Percentiles rank a stretch among this genome's conserved stretches.
Conservation (phyloP, 2,113 vertebrate species). For the Ginglymostoma cirratum region DNA sequence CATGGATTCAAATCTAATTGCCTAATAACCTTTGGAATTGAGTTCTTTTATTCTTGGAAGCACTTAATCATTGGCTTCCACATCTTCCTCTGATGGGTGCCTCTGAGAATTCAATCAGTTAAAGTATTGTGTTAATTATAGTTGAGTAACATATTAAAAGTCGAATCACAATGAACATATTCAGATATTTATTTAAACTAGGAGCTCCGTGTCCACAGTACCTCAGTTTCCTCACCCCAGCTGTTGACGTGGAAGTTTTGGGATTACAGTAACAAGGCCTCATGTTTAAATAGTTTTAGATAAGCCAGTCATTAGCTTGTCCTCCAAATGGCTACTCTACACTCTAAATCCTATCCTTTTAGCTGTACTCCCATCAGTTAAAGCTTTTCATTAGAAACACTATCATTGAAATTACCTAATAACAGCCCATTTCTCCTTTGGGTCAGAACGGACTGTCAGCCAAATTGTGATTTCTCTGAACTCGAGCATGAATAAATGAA, state of each 20-base stretch:
- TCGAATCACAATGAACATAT: not conserved
- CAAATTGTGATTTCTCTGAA: not conserved
- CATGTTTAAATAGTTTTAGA: not conserved
- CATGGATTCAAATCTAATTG: not conserved
- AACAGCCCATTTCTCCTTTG: not conserved
- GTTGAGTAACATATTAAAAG: not conserved
- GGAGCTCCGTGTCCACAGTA: not conserved
- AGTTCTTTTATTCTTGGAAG: not conserved
- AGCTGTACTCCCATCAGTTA: not conserved
- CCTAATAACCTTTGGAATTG: not conserved
- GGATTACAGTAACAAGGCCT: not conserved
- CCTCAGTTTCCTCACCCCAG: not conserved
- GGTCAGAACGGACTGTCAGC: not conserved
- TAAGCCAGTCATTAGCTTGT: not conserved
- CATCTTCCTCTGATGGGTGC: not conserved
- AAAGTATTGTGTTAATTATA: not conserved
- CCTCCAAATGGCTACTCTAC: too few species aligned
- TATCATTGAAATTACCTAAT: not conserved
- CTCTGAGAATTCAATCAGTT: not conserved
- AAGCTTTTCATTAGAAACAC: not conserved
- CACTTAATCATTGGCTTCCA: not conserved
- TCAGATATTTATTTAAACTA: not conserved
- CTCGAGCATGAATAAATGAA: not conserved
- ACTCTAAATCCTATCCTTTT: not conserved
- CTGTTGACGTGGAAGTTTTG: not conserved